Percentiles rank a stretch among this genome's conserved stretches.
Evolutionary conservation across 2,113 vertebrate genomes (phyloP).

Genomic region (Dipodomys merriami): DNA sequence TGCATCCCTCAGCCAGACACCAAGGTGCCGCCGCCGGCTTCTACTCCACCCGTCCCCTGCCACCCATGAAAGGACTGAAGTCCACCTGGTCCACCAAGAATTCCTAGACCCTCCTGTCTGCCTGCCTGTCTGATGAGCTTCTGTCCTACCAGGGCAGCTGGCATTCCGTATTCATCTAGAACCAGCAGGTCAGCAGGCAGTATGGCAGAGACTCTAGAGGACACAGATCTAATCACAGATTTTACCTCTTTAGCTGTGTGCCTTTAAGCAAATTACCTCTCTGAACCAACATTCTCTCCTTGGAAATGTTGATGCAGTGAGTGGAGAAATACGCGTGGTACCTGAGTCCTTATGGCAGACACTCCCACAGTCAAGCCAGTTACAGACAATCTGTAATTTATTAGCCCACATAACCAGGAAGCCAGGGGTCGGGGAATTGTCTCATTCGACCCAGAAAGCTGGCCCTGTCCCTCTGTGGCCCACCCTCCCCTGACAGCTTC

Average conservation of each 20-base stretch:
- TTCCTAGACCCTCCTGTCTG: not conserved
- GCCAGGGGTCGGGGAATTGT: fast-evolving
- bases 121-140: not conserved
- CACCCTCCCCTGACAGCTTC: not conserved
- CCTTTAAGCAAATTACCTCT: not conserved
- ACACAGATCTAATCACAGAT: not conserved
- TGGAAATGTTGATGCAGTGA: not conserved
- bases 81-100: too few relatives aligned
- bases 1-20: not conserved
- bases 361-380: not conserved
- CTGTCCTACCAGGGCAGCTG: too few relatives aligned
- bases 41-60: too few relatives aligned
- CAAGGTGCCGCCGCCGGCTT: not conserved
- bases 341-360: not conserved
- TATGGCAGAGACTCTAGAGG: not conserved
- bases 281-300: not conserved
- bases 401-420: not conserved
- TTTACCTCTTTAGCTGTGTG: not conserved
- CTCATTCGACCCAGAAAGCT: not conserved
- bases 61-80: not conserved
- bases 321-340: fast-evolving
- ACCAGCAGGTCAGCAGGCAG: not conserved
- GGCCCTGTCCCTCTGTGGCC: not conserved
- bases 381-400: slow-evolving; percentile 30
- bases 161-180: not conserved